A percentile compares a stretch with the other conserved stretches of the same genome.
These are phyloP conservation scores for Anagrus nilaparvatae DNA, from an alignment of 1,140 invertebrate genomes.

Conservation along the genomic window DNA sequence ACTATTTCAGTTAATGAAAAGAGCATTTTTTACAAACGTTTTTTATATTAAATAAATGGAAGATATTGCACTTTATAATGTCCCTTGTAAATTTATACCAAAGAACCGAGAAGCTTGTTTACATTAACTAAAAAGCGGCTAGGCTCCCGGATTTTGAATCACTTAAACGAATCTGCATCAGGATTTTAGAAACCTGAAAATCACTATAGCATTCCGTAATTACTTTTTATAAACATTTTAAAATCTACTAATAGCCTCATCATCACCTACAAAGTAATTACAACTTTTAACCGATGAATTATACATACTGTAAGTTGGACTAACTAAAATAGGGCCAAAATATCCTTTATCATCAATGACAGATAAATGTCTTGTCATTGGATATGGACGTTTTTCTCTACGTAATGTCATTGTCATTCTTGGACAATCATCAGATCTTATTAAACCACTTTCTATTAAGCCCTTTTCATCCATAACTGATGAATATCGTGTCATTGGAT, in stretches of 20 bases:
- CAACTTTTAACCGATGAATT: constrained; percentile 31
- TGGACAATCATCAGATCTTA: constrained; percentile 1
- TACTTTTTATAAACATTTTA: no score
- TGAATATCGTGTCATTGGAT: constrained; percentile 5
- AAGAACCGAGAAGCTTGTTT: no score
- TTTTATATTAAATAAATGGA: no score
- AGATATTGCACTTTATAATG: no score
- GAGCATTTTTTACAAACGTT: no score
- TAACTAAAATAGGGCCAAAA: constrained; percentile 23
- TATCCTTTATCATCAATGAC: constrained; percentile 30
- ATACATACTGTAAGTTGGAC: constrained; percentile 39
- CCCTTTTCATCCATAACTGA: constrained; percentile 1
- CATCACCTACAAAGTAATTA: constrained; percentile 37
- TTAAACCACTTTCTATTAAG: neutral
- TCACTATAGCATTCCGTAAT: no score
- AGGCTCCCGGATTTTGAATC: no score
- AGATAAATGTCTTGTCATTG: constrained; percentile 28
- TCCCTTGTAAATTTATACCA: no score
- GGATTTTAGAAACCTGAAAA: no score
- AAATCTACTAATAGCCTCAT: constrained; percentile 40
- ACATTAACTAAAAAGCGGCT: no score
- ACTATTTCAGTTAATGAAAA: no score
- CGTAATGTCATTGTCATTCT: neutral
- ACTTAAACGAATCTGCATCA: no score
- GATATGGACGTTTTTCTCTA: constrained; percentile 2